Evolutionary conservation across 2,113 vertebrate species (phyloP), one percentile per base, ranked within the genome.

Genomic region (Pseudolaguvia tuberculata): DNA sequence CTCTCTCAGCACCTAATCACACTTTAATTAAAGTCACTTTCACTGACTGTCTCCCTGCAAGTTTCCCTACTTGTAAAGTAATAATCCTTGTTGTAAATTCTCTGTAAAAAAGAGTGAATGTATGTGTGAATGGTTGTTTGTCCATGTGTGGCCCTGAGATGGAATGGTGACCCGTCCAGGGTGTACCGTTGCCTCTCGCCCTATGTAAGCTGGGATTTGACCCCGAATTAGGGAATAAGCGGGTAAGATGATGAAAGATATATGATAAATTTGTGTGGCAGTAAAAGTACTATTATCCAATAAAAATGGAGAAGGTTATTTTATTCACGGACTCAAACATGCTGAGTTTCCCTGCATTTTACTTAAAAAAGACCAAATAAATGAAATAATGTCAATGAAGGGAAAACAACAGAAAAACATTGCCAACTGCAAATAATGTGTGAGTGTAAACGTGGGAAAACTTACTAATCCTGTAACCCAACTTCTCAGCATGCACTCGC

Each of bases 401-500:
- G 10, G 13, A 35, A 74, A n/a, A n/a, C n/a, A n/a, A n/a, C n/a
- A n/a, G n/a, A n/a, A 52, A 7, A 39, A 1, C 18, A 21, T 45
- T 47, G 29, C 25, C 11, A 23, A 11, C n/a, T 39, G 6, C 21
- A 77, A 25, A 39, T 66, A 12, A n/a, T 35, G 51, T 65, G 57
- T 45, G 62, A 69, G 10, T 0, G 23, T 65, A 66, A 79, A 72
- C 13, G 29, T 25, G 69, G 68, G 56, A 68, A 67, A 68, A 93
- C 94, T 94, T 87, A 99, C 96, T 75, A 87, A 94, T 88, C 88
- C 84, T 90, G 80, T 96, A 97, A 9, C 96, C 96, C 78, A 99
- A 91, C 21, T 86, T 86, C 88, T 99, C 94, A 13, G 96, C 94
- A 11, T 98, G 94, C 66, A 96, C 88, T 81, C 95, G 92, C 84